Conservation (phyloP, 1,140 invertebrate genomes). For the Trachymyrmex septentrionalis region DNA sequence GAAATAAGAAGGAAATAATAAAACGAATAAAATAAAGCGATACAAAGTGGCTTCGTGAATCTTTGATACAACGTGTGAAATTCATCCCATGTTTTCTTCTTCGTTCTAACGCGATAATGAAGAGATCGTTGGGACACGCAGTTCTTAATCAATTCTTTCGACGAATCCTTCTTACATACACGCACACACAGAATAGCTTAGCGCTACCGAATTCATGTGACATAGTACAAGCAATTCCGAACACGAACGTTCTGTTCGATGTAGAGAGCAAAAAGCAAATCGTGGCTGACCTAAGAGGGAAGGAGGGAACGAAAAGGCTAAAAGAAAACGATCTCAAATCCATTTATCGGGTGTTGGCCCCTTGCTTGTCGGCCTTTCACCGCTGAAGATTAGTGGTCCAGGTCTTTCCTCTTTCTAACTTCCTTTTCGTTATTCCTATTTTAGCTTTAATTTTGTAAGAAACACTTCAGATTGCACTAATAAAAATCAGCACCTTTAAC, state of each 20-base stretch:
- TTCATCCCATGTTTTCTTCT: constrained; percentile 9
- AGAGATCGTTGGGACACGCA: constrained; percentile 18
- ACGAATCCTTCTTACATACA: constrained; percentile 6
- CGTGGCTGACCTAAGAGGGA: constrained; percentile 16
- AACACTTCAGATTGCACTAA: neutral
- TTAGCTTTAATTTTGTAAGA: neutral
- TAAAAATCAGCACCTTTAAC: neutral
- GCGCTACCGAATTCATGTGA: constrained; percentile 76
- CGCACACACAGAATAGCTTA: constrained; percentile 21
- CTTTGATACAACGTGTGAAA: neutral
- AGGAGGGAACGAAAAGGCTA: constrained; percentile 22
- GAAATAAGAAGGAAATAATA: neutral
- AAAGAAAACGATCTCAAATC: constrained; percentile 80
- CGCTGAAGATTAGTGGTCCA: constrained; percentile 80
- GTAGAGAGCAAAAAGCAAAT: constrained; percentile 52
- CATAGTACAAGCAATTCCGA: constrained; percentile 63
- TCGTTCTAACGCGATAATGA: constrained; percentile 47
- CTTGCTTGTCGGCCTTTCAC: constrained; percentile 73
- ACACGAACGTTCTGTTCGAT: constrained; percentile 41
- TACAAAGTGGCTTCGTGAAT: neutral
- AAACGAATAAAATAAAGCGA: neutral
- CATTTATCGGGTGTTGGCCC: constrained; percentile 85
- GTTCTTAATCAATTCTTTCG: constrained; percentile 56
- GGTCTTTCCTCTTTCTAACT: constrained; percentile 19
- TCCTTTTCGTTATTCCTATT: constrained; percentile 35